These are phyloP conservation scores for Eidolon dupreanum DNA, from an alignment of 2,797 vertebrate genomes.

Conservation along the genomic window DNA sequence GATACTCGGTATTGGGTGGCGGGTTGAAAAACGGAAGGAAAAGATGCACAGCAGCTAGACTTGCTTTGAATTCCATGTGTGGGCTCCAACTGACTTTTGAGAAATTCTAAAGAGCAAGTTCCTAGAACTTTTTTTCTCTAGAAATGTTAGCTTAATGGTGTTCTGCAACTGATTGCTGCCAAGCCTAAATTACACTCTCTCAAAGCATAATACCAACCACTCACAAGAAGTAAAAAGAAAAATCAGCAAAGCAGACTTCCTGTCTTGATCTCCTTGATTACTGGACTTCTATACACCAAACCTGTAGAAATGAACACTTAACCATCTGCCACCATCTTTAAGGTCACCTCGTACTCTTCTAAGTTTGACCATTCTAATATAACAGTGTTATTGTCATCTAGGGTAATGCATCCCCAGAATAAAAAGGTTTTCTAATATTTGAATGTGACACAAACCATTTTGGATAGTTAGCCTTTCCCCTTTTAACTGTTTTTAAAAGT, in stretches of 20 bases:
- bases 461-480: background rate
- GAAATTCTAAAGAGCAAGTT: slow-evolving; percentile 60
- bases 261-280: slow-evolving; percentile 39
- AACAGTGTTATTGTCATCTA: background rate
- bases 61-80: background rate
- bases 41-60: background rate
- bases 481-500: background rate
- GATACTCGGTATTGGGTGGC: background rate
- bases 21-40: slow-evolving; percentile 41
- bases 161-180: slow-evolving; percentile 61
- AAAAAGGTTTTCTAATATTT: background rate
- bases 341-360: background rate
- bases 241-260: slow-evolving; percentile 47
- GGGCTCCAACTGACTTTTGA: slow-evolving; percentile 28
- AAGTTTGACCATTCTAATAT: background rate
- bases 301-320: background rate
- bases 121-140: background rate
- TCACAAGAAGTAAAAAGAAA: slow-evolving; percentile 24
- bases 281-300: background rate
- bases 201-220: slow-evolving; percentile 32
- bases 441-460: background rate
- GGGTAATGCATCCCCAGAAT: background rate
- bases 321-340: background rate
- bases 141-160: slow-evolving; percentile 11
- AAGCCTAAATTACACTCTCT: slow-evolving; percentile 36